Percentiles rank a stretch among this genome's conserved stretches.
Conservation (phyloP, 2,888 invertebrate species). For the Loripinus fragilis region DNA sequence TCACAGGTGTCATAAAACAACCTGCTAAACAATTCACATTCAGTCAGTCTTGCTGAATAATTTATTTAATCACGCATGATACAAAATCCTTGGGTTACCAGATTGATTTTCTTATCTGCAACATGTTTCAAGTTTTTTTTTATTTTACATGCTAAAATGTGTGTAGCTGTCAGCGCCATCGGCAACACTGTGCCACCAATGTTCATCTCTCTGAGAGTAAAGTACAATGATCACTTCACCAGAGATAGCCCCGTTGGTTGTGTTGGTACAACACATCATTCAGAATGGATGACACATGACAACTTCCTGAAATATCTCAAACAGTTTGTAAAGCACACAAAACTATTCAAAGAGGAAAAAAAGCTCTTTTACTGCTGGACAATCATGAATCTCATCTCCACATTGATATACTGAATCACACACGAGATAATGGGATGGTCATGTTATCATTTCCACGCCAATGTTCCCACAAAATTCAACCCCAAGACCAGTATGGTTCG, state of each 20-base stretch:
- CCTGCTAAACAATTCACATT: too few species aligned
- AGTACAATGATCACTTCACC: neutral
- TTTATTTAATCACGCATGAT: too few species aligned
- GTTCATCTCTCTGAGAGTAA: neutral
- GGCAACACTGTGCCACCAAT: neutral
- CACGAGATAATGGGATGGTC: neutral
- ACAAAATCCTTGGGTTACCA: too few species aligned
- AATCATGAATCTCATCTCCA: neutral
- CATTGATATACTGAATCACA: neutral
- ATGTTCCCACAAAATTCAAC: slow-evolving; percentile 21
- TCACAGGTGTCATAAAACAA: too few species aligned
- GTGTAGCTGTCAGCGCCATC: neutral
- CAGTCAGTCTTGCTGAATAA: too few species aligned
- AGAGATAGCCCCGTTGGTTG: neutral
- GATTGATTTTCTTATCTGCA: too few species aligned
- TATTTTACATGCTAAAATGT: neutral
- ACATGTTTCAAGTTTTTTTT: too few species aligned
- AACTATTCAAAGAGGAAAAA: neutral
- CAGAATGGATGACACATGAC: neutral
- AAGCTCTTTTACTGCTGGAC: neutral
- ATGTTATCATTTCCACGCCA: neutral
- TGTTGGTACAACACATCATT: neutral
- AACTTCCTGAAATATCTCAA: neutral
- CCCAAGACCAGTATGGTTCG: slow-evolving; percentile 67
- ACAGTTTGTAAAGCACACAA: neutral